Evolutionary conservation across 2,888 invertebrate species (phyloP).

Genomic region (Thereva unica): DNA sequence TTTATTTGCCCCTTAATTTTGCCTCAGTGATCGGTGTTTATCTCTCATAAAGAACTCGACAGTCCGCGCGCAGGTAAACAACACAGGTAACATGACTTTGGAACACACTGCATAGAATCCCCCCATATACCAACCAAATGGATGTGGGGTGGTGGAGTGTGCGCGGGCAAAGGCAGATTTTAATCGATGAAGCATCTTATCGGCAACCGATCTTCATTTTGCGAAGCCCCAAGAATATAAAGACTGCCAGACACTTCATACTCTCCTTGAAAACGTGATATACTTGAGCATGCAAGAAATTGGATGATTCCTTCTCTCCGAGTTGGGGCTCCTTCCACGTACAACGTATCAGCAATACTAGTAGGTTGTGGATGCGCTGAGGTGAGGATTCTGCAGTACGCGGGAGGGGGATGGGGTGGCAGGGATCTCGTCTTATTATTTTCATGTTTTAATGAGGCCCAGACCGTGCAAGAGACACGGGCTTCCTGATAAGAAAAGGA

Average conservation of each 20-base stretch:
- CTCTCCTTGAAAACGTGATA: slow-evolving; percentile 38
- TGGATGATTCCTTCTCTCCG: slow-evolving; percentile 23
- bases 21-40: slow-evolving; percentile 25
- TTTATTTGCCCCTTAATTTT: slow-evolving; percentile 23
- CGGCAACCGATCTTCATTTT: slow-evolving; percentile 21
- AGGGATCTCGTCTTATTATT: slow-evolving; percentile 30
- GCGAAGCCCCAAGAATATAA: slow-evolving; percentile 18
- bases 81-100: slow-evolving; percentile 23
- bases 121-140: background rate
- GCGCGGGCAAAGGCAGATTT: slow-evolving; percentile 23
- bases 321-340: no score
- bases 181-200: slow-evolving; percentile 37
- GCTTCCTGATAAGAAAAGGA: slow-evolving; percentile 17
- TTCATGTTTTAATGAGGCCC: slow-evolving; percentile 35
- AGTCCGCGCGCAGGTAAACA: slow-evolving; percentile 10
- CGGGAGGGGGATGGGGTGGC: slow-evolving; percentile 9
- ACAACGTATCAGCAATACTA: no score
- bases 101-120: slow-evolving; percentile 3
- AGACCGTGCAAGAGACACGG: slow-evolving; percentile 18
- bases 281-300: slow-evolving; percentile 40
- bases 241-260: slow-evolving; percentile 20
- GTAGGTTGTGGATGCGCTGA: no score
- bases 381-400: background rate
- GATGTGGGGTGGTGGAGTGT: slow-evolving; percentile 11
- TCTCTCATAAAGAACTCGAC: slow-evolving; percentile 33